phyloP scores from a whole-genome alignment of 2,113 vertebrate genomes.

The Solea senegalensis region DNA sequence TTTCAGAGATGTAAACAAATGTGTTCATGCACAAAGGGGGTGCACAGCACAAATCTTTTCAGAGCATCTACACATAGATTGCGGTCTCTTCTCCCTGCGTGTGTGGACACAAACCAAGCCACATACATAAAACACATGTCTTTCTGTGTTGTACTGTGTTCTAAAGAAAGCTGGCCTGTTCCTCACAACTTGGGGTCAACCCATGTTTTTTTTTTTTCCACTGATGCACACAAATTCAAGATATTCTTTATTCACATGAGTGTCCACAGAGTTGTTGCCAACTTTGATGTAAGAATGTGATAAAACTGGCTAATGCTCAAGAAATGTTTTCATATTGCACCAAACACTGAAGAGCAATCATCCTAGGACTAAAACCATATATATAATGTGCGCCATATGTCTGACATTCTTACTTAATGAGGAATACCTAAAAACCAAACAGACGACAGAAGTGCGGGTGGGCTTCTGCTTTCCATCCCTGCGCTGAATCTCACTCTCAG shows the following conservation, averaged over 20 bases:
- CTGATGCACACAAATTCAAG: constrained; percentile 22
- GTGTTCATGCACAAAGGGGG: constrained; percentile 47
- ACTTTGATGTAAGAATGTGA: constrained; percentile 28
- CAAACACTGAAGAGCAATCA: background rate
- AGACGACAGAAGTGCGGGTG: background rate
- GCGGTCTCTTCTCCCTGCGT: constrained; percentile 9
- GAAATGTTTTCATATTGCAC: constrained; percentile 1
- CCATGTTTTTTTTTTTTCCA: background rate
- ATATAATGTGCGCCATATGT: constrained; percentile 3
- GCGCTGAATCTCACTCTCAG: background rate
- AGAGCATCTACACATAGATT: constrained; percentile 32
- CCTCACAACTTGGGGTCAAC: constrained; percentile 21
- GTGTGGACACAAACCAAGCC: constrained; percentile 1
- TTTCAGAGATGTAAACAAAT: constrained; percentile 71
- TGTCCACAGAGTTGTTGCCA: constrained; percentile 23
- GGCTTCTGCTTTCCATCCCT: constrained; percentile 10
- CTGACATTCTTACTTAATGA: constrained; percentile 29
- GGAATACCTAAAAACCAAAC: constrained; percentile 17
- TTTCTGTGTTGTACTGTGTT: constrained; percentile 19
- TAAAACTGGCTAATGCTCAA: constrained; percentile 35
- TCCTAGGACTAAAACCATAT: constrained; percentile 14
- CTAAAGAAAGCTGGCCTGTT: constrained; percentile 35
- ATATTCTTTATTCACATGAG: constrained; percentile 19
- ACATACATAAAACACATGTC: constrained; percentile 18
- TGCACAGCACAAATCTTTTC: constrained; percentile 40